phyloP scores from a whole-genome alignment of 2,888 invertebrate species.

The Xestia sexstrigata region DNA sequence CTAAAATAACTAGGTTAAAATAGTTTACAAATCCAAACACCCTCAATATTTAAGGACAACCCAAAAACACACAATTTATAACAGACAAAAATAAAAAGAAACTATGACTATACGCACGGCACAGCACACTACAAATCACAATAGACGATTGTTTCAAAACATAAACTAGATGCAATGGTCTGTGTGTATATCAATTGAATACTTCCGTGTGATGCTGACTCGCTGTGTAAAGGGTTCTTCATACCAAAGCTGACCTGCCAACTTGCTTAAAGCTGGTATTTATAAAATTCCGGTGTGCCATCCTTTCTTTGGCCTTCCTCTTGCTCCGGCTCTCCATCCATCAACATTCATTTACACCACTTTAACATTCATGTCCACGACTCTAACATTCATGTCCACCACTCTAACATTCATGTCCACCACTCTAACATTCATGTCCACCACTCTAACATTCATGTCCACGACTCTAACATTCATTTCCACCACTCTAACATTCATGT shows the following conservation, averaged over 20 bases:
- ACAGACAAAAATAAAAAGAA: neutral
- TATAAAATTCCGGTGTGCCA: no score
- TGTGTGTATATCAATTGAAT: slow-evolving; percentile 54
- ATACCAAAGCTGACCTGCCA: neutral
- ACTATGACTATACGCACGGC: neutral
- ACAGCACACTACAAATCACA: neutral
- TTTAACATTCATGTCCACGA: no score
- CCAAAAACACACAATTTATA: neutral
- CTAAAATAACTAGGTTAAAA: neutral
- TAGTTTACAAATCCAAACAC: no score
- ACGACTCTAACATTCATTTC: no score
- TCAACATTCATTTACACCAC: no score
- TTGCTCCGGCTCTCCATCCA: no score
- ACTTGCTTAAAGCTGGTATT: neutral
- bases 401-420: no score
- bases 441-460: no score
- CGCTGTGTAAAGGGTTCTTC: neutral
- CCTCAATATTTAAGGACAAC: neutral
- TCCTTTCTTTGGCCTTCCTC: no score
- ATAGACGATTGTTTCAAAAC: slow-evolving; percentile 30
- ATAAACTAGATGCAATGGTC: slow-evolving; percentile 24
- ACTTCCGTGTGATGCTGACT: slow-evolving; percentile 55
- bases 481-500: no score
- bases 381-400: no score
- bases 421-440: no score